Percentiles rank a stretch among this genome's conserved stretches.
Conservation (phyloP, 2,888 invertebrate species). For the Anoplius nigerrimus region DNA sequence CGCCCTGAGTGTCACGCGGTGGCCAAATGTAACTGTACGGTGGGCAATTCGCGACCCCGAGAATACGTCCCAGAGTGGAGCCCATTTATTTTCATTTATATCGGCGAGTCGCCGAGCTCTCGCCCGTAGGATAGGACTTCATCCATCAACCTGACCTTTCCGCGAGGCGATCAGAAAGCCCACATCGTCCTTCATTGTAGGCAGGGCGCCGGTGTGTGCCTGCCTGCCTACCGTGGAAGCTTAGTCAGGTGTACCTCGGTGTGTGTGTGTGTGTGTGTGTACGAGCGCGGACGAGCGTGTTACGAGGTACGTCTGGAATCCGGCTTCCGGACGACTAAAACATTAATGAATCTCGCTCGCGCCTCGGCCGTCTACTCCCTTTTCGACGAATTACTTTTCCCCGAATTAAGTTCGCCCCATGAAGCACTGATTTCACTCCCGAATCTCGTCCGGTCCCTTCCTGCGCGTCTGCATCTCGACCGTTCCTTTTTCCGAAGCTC, state of each 20-base stretch:
- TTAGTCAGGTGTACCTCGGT: background rate
- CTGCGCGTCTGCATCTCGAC: conserved; percentile 12
- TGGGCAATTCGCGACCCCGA: conserved; percentile 14
- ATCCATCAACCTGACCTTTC: conserved; percentile 57
- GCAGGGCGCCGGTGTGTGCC: conserved; percentile 16
- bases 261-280: too few species aligned
- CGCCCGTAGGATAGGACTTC: conserved; percentile 32
- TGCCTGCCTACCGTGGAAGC: background rate
- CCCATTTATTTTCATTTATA: conserved; percentile 58
- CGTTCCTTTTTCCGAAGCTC: background rate
- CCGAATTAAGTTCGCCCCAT: conserved; percentile 41
- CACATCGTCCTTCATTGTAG: conserved; percentile 12
- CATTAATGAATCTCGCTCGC: conserved; percentile 32
- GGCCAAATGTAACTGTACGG: background rate
- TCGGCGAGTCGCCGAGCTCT: conserved; percentile 29
- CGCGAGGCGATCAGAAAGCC: conserved; percentile 32
- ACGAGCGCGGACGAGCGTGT: too few species aligned
- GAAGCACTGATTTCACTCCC: conserved; percentile 38
- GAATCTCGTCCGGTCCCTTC: conserved; percentile 30
- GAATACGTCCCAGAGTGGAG: conserved; percentile 25
- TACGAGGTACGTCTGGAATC: background rate
- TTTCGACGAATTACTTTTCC: conserved; percentile 36
- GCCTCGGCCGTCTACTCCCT: background rate
- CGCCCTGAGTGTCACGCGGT: too few species aligned
- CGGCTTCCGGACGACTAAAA: conserved; percentile 9